Base-by-base conservation (phyloP, 2,888 invertebrate species). In the Notodonta dromedarius region DNA sequence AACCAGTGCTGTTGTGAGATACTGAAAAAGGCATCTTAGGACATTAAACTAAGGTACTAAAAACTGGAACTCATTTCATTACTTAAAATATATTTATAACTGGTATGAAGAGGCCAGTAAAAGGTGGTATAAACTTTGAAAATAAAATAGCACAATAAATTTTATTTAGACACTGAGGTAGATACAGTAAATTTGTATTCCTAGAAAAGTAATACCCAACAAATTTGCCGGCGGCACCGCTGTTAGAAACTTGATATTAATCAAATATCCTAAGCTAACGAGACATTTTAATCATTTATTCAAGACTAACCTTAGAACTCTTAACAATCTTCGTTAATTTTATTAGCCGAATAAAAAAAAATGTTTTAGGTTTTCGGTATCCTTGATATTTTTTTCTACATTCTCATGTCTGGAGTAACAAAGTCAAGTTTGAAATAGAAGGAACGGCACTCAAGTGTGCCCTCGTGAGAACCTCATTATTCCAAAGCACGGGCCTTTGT, bases 401-500 rank as follows among this genome's bases (percentile, higher is more conserved):
- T 74, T 72, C 76, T 74, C 69, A 67, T 79, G 77, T 77, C 78
- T 77, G 80, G 71, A 78, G 77, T 82, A 78, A 83, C 84, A 84
- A 82, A 83, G 84, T 89, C 87, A 85, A 89, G 90, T 83, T 86
- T 84, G 87, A 88, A 88, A 87, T 86, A 87, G 85, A 82, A 86
- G 83, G 86, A 83, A 83, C 79, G 74, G 66, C 74, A 73, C 85
- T 86, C 70, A 79, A 90, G 89, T 81, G 79, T 82, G 72, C 86
- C 82, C 86, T 79, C 75, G 77, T 75, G 83, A 85, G 85, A 86
- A 87, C 86, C 92, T 92, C 91, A 92, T 92, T 92, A 92, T 92
- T 91, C 90, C 84, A 86, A 85, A 85, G 90, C 92, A 91, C 91
- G 91, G 77, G 83, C 86, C 90, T 90, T 92, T 92, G 92, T 91